These are phyloP conservation scores for Zaprionus camerounensis DNA, from an alignment of 1,140 invertebrate genomes.

Conservation along the genomic window DNA sequence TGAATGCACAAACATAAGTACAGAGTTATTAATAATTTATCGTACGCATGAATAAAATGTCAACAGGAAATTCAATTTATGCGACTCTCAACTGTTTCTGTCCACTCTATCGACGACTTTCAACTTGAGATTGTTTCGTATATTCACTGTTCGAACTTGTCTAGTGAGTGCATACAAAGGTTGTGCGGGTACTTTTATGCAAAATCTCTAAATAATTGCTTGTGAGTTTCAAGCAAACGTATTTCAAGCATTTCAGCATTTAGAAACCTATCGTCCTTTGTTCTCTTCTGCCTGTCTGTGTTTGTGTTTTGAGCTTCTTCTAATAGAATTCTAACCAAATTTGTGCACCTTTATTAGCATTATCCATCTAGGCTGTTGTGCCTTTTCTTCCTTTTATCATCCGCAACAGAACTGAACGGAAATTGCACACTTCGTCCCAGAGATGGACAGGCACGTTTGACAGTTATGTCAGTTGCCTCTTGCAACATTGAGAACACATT, in stretches of 20 bases:
- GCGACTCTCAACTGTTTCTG: not conserved
- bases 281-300: not conserved
- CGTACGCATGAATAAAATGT: slow-evolving; percentile 1
- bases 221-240: not conserved
- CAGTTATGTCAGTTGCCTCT: not conserved
- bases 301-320: not conserved
- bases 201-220: not conserved
- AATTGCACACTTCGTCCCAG: not conserved
- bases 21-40: slow-evolving; percentile 6
- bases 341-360: not conserved
- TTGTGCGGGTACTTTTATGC: not conserved
- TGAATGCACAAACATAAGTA: slow-evolving; percentile 5
- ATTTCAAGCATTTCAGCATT: not conserved
- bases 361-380: not conserved
- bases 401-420: not conserved
- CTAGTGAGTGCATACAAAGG: not conserved
- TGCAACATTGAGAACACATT: not conserved
- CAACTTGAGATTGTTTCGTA: not conserved
- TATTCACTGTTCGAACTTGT: not conserved
- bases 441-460: no score
- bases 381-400: not conserved
- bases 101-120: not conserved
- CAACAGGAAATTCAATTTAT: slow-evolving; percentile 1
- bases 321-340: not conserved
- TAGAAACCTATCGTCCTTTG: not conserved